phyloP scores from a whole-genome alignment of 1,140 invertebrate genomes.

The Drosophila mojavensis region DNA sequence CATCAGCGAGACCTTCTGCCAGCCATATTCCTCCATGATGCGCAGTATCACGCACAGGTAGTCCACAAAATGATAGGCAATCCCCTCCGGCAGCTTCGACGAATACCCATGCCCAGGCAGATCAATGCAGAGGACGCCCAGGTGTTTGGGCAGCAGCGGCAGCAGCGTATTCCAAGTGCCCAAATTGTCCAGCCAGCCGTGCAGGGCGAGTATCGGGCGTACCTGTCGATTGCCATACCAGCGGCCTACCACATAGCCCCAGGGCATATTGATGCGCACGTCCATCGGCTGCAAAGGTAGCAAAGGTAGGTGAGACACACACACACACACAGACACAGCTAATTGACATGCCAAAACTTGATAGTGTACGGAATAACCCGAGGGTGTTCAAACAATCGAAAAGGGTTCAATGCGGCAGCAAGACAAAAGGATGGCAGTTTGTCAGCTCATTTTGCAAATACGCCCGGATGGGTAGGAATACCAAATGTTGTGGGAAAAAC shows the following conservation, averaged over 20 bases:
- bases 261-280: slow-evolving; percentile 88
- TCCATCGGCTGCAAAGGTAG: slow-evolving; percentile 85
- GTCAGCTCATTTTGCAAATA: background rate
- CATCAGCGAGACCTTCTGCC: slow-evolving; percentile 88
- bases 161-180: slow-evolving; percentile 89
- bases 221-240: slow-evolving; percentile 87
- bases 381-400: slow-evolving; percentile 2
- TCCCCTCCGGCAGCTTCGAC: slow-evolving; percentile 87
- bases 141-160: slow-evolving; percentile 86
- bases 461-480: background rate
- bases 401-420: background rate
- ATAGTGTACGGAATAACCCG: slow-evolving; percentile 23
- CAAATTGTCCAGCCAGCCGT: slow-evolving; percentile 92
- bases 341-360: slow-evolving; percentile 49
- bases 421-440: slow-evolving; percentile 1
- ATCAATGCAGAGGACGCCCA: slow-evolving; percentile 88
- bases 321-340: slow-evolving; percentile 6
- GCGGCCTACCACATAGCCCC: slow-evolving; percentile 88
- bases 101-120: slow-evolving; percentile 90
- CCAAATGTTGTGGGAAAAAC: background rate
- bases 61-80: slow-evolving; percentile 86
- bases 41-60: slow-evolving; percentile 86
- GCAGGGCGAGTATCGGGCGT: slow-evolving; percentile 88
- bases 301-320: background rate
- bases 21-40: slow-evolving; percentile 88